Base-by-base conservation (phyloP, 64 coral and sea anemone genomes). In the Montipora cactus region DNA sequence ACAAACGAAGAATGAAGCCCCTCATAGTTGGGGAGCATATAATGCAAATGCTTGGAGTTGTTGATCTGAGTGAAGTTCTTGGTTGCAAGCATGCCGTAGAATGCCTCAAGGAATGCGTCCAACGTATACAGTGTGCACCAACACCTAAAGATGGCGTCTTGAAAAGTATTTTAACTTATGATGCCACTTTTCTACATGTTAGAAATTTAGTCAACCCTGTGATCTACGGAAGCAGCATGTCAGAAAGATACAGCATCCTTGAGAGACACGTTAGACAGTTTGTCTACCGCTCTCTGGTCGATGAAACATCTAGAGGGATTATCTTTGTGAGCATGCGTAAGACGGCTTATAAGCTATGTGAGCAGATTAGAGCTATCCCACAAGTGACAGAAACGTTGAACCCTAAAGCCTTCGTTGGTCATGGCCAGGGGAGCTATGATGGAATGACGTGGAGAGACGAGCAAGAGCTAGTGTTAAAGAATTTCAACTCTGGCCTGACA, bases 401-500 rank as follows among this genome's bases (percentile, higher is more conserved):
- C 46, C 98, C 98, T 5, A 52, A 71, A 76, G 59, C 80, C 15
- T 94, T 96, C 72, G 98, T 99, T 0, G 98, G 98, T 6, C 98
- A 96, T 72, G 98, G 98, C 9, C 80, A 81, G 8, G 98, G 98
- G 67, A 92, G 89, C 13, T 90, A 77, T n/a, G 98, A 99, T 67
- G 98, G 98, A 49, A 99, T 99, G 95, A 77, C 49, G 10, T 99
- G 98, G 98, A 52, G 79, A 51, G 98, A 93, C 37, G 95, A 99
- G 67, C 98, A 99, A 81, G 92, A 96, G 49, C 55, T 90, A 7
- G 45, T 95, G 49, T 80, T 99, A 58, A 92, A 91, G 37, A 83
- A 67, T 16, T 97, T 97, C 23, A 93, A 84, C 69, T 74, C 84
- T 75, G 98, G 98, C 21, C 18, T 78, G 19, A 89, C 77, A 19